Percentiles rank a stretch among this genome's conserved stretches.
phyloP scores from a whole-genome alignment of 2,797 vertebrate genomes.

The Anguilla marmorata region DNA sequence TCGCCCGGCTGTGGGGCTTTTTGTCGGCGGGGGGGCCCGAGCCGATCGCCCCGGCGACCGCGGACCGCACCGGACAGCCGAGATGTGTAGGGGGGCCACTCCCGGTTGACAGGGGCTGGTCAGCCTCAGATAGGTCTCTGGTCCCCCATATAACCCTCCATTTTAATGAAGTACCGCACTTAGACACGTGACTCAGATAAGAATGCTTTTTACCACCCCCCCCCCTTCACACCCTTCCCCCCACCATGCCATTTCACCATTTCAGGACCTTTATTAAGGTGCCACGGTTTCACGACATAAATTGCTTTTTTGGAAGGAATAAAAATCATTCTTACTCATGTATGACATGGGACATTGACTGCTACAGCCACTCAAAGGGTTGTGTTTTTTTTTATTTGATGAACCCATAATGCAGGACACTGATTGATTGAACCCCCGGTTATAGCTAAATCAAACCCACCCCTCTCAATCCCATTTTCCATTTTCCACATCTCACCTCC shows the following conservation, averaged over 20 bases:
- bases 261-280: slow-evolving; percentile 1
- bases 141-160: slow-evolving; percentile 9
- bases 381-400: slow-evolving; percentile 17
- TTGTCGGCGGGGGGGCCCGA: not conserved
- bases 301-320: slow-evolving; percentile 12
- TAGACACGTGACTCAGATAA: not conserved
- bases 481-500: not conserved
- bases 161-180: slow-evolving; percentile 1
- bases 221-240: not conserved
- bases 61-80: slow-evolving; percentile 39
- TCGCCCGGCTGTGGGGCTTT: not conserved
- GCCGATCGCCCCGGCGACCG: slow-evolving; percentile 24
- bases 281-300: not conserved
- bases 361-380: not conserved
- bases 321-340: slow-evolving; percentile 19
- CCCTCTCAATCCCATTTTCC: not conserved
- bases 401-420: slow-evolving; percentile 6
- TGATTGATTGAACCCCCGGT: not conserved
- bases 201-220: not conserved
- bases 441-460: slow-evolving; percentile 2
- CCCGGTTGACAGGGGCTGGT: not conserved
- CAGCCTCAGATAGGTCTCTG: slow-evolving; percentile 2
- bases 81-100: slow-evolving; percentile 22
- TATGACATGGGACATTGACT: slow-evolving; percentile 21
- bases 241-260: not conserved